These are phyloP conservation scores for Drosophila insularis DNA, from an alignment of 1,140 invertebrate species.

Conservation along the genomic window DNA sequence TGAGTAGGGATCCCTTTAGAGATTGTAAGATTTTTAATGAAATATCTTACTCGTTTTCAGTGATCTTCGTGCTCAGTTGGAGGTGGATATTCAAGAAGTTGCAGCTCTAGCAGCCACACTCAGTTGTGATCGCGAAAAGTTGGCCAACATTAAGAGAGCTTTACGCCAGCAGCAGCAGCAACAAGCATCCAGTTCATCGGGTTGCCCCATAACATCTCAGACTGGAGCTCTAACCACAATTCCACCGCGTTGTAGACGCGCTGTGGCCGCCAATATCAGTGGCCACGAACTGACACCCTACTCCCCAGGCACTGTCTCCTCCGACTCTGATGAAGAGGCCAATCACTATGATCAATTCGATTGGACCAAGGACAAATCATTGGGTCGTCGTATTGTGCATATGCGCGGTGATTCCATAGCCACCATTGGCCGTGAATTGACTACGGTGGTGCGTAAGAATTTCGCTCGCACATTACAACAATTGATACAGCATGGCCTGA, in stretches of 20 bases:
- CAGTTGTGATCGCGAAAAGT: conserved; percentile 76
- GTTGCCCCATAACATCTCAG: conserved; percentile 59
- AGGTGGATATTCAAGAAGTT: conserved; percentile 86
- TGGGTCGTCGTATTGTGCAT: conserved; percentile 57
- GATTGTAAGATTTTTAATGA: conserved; percentile 24
- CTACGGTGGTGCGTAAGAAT: conserved; percentile 94
- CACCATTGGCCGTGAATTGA: conserved; percentile 86
- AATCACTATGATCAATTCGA: conserved; percentile 64
- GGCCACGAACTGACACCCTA: conserved; percentile 68
- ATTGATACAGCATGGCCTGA: conserved; percentile 96
- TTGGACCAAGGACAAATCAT: conserved; percentile 62
- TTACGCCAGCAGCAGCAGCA: conserved; percentile 48
- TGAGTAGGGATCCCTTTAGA: conserved; percentile 79
- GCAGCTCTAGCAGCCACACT: conserved; percentile 71
- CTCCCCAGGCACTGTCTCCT: conserved; percentile 53
- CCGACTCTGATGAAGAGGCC: conserved; percentile 83
- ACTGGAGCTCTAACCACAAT: conserved; percentile 83
- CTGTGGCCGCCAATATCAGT: conserved; percentile 32
- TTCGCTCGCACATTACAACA: conserved; percentile 94
- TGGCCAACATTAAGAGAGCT: conserved; percentile 70
- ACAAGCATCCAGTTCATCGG: neutral
- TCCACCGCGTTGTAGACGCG: conserved; percentile 69
- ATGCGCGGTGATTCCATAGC: conserved; percentile 83
- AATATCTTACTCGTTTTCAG: conserved; percentile 82
- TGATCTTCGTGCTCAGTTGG: conserved; percentile 95